A percentile compares a stretch with the other conserved stretches of the same genome.
Conservation (phyloP, 92 coral and sea anemone genomes). For the Heteractis magnifica region DNA sequence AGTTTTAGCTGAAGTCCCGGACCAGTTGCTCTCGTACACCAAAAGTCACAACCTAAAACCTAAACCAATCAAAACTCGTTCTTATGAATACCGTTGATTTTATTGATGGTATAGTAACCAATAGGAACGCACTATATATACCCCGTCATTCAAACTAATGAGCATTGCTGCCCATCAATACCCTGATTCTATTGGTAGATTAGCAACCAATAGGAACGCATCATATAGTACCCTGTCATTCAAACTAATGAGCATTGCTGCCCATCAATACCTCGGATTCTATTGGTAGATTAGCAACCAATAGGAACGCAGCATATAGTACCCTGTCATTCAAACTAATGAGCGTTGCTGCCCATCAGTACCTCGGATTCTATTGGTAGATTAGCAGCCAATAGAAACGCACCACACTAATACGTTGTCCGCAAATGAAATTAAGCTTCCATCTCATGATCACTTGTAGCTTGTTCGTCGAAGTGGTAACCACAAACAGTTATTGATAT, state of each 20-base stretch:
- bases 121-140: constrained; percentile 31
- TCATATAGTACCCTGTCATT: neutral
- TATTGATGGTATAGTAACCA: constrained; percentile 38
- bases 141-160: constrained; percentile 5
- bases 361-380: neutral
- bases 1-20: constrained; percentile 85
- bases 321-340: neutral
- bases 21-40: constrained; percentile 69
- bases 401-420: neutral
- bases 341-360: neutral
- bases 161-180: neutral
- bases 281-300: neutral
- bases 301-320: neutral
- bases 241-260: neutral
- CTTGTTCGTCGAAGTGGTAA: no score
- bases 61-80: constrained; percentile 8
- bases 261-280: neutral
- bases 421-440: no score
- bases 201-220: neutral
- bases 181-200: constrained; percentile 7
- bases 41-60: constrained; percentile 54
- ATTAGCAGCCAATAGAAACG: neutral
- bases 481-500: no score
- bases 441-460: no score
- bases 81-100: neutral